phyloP scores from a whole-genome alignment of 1,140 invertebrate genomes.

The Drosophila eugracilis region DNA sequence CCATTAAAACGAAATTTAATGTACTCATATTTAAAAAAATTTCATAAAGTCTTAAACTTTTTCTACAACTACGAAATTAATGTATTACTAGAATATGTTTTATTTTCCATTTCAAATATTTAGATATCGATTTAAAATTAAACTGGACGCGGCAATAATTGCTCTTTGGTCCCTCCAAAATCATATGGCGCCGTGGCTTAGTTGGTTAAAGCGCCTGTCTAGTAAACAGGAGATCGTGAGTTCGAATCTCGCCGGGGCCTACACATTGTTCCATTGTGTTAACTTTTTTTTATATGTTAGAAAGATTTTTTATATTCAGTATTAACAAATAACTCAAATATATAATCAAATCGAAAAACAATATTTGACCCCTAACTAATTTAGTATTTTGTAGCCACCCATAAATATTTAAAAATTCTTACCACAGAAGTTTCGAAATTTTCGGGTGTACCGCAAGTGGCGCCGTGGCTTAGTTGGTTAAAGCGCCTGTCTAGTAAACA shows the following conservation, averaged over 20 bases:
- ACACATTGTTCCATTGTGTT: not conserved
- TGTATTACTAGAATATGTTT: not conserved
- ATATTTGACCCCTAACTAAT: not conserved
- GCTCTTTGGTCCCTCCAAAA: not conserved
- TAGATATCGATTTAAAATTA: not conserved
- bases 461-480: constrained; percentile 88
- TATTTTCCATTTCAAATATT: not conserved
- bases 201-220: constrained; percentile 88
- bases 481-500: constrained; percentile 88
- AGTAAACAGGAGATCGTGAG: constrained; percentile 88
- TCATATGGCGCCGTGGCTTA: constrained; percentile 86
- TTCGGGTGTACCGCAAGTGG: constrained; percentile 42
- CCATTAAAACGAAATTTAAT: not conserved
- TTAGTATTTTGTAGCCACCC: not conserved
- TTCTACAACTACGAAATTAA: no score
- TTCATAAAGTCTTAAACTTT: no score
- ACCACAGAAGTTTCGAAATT: not conserved
- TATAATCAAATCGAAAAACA: not conserved
- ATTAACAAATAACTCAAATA: not conserved
- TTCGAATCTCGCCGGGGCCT: constrained; percentile 87
- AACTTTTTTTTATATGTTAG: not conserved
- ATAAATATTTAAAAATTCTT: not conserved
- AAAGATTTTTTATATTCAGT: not conserved
- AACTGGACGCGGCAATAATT: constrained; percentile 8
- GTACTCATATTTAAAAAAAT: no score